Conservation (phyloP, 1,140 invertebrate genomes). For the Megathymus violae region DNA sequence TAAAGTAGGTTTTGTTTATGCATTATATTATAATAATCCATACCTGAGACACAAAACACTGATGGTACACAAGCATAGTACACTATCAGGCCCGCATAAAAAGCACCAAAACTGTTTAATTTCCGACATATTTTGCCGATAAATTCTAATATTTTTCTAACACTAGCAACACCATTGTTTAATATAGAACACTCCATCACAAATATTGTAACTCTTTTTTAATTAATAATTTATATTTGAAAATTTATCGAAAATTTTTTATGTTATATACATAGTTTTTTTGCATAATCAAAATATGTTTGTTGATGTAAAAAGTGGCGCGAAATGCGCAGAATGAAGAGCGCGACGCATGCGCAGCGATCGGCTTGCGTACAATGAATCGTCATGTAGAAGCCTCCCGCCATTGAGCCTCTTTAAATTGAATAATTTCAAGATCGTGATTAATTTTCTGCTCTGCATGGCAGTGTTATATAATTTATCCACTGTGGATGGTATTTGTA, state of each 20-base stretch:
- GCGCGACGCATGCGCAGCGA: constrained; percentile 53
- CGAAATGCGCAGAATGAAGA: constrained; percentile 41
- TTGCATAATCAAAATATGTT: background rate
- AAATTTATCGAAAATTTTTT: constrained; percentile 12
- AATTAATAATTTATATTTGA: background rate
- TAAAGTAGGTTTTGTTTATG: too few species aligned
- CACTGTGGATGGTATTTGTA: constrained; percentile 10
- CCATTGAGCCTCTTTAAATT: constrained; percentile 46
- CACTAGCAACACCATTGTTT: constrained; percentile 19
- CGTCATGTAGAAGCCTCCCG: constrained; percentile 45
- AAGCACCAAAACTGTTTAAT: constrained; percentile 45
- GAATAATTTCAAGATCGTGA: constrained; percentile 46
- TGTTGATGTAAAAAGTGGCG: constrained; percentile 29
- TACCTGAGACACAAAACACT: constrained; percentile 57
- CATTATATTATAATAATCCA: constrained; percentile 28
- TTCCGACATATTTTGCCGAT: constrained; percentile 41
- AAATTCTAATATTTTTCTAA: constrained; percentile 11
- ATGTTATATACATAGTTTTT: background rate
- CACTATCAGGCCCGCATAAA: constrained; percentile 67
- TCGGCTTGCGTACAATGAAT: constrained; percentile 53
- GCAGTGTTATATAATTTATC: constrained; percentile 11
- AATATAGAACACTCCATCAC: constrained; percentile 10
- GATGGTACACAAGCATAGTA: constrained; percentile 57
- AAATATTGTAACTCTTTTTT: constrained; percentile 7
- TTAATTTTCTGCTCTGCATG: constrained; percentile 48